Evolutionary conservation across 2,113 vertebrate species (phyloP).

Genomic region (Stercorarius parasiticus): DNA sequence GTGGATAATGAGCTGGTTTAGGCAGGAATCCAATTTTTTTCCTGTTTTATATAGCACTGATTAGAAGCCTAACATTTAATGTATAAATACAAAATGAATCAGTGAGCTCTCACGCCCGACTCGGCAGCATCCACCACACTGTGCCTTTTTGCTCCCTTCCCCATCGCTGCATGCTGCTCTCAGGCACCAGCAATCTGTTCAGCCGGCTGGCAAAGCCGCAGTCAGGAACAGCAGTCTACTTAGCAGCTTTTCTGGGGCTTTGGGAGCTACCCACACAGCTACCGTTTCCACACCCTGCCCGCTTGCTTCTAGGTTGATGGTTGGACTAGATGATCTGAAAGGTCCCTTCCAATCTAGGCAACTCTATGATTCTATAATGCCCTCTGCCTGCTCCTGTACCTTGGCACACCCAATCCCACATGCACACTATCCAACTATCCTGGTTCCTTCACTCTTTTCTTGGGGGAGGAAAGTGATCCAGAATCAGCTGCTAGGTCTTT

Average conservation of each 20-base stretch:
- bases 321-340: too few species aligned
- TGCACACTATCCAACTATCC: accelerated
- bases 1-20: not conserved
- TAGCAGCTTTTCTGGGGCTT: not conserved
- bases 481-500: not conserved
- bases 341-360: too few species aligned
- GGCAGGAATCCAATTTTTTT: not conserved
- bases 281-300: accelerated
- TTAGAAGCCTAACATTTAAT: not conserved
- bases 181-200: conserved; percentile 40
- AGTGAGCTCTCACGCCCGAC: accelerated
- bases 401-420: accelerated
- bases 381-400: not conserved
- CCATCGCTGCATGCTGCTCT: not conserved
- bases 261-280: not conserved
- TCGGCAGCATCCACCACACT: not conserved
- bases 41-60: not conserved
- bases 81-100: not conserved
- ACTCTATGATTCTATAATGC: too few species aligned
- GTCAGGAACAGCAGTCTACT: not conserved
- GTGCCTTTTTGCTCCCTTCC: not conserved
- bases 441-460: not conserved
- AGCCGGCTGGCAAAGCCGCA: not conserved
- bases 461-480: not conserved
- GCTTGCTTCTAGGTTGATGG: not conserved